Evolutionary conservation across 92 coral and sea anemone genomes (phyloP), one percentile per base, ranked within the genome.

Genomic region (Zoanthus gigantus): DNA sequence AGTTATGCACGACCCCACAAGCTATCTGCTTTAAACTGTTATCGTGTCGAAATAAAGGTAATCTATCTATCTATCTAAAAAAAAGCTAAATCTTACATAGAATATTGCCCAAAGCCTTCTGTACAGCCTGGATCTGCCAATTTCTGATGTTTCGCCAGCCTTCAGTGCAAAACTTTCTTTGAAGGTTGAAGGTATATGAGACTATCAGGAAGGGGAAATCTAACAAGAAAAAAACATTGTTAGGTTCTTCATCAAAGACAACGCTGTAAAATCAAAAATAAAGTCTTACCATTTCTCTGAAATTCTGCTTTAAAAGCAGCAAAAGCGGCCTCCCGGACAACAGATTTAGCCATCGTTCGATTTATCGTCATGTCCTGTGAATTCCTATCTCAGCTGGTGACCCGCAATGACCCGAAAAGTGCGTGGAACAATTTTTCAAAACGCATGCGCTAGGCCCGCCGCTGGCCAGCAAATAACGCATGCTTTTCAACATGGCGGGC

Each of bases 221-320:
- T 63, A 63, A 17, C 69, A 63, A 18, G 32, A 63, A 28, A 63
- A 63, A 63, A 63, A 63, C 69, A 63, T 63, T 63, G 69, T 63
- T 17, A 63, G 5, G 31, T 63, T 63, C 67, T 60, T 60, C 69
- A 63, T 63, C 69, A 63, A 63, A 61, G 30, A 61, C 69, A 61
- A 61, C 69, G 69, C 17, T 63, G 9, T 63, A 71, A 69, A 78
- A 34, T 85, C 50, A 9, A 28, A 37, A 32, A 18, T n/a, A 78
- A 32, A 52, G 16, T 78, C 93, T 76, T 86, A 78, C 83, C 90
- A 87, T 90, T 90, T 48, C 79, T 53, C 2, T 45, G 1, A 66
- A 86, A 90, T 63, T 90, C 93, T 8, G 90, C 89, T 67, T 78
- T 45, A 23, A 85, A 90, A 85, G 90, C 86, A 71, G 15, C 68